Evolutionary conservation across 2,888 invertebrate species (phyloP).

Genomic region (Eupithecia insigniata): DNA sequence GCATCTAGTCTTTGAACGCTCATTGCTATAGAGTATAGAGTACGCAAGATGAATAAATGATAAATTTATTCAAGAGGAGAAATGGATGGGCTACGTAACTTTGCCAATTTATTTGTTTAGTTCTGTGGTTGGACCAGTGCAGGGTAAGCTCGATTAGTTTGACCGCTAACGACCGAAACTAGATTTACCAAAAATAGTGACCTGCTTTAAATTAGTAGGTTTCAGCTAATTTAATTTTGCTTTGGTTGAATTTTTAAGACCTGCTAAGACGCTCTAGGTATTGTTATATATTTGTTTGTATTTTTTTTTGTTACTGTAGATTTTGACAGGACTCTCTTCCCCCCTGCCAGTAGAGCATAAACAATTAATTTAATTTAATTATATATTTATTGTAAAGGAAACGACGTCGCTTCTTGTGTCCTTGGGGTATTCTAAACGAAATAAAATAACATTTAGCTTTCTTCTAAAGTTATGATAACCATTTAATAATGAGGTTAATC

Average conservation of each 20-base stretch:
- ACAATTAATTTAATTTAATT: too few relatives aligned
- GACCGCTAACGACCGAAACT: slow-evolving; percentile 23
- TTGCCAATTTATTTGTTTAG: slow-evolving; percentile 45
- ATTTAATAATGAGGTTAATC: neutral
- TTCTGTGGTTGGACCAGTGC: slow-evolving; percentile 33
- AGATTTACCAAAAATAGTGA: neutral
- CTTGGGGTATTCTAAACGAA: too few relatives aligned
- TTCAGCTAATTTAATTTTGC: too few relatives aligned
- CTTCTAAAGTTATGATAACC: neutral
- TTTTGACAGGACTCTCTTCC: too few relatives aligned
- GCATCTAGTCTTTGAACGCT: slow-evolving; percentile 16
- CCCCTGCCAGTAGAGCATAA: too few relatives aligned
- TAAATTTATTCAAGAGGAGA: slow-evolving; percentile 42
- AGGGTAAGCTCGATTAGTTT: slow-evolving; percentile 31
- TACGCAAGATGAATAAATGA: slow-evolving; percentile 41
- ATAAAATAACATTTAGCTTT: neutral
- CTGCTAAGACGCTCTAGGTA: too few relatives aligned
- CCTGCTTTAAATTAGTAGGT: neutral
- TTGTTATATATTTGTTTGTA: too few relatives aligned
- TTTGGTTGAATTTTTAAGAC: too few relatives aligned
- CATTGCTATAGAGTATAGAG: slow-evolving; percentile 31
- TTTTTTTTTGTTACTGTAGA: too few relatives aligned
- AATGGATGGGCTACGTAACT: slow-evolving; percentile 31
- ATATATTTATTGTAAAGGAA: too few relatives aligned
- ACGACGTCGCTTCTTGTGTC: too few relatives aligned